Percentiles rank a stretch among this genome's conserved stretches.
phyloP scores from a whole-genome alignment of 2,888 invertebrate genomes.

The Eudemis profundana region DNA sequence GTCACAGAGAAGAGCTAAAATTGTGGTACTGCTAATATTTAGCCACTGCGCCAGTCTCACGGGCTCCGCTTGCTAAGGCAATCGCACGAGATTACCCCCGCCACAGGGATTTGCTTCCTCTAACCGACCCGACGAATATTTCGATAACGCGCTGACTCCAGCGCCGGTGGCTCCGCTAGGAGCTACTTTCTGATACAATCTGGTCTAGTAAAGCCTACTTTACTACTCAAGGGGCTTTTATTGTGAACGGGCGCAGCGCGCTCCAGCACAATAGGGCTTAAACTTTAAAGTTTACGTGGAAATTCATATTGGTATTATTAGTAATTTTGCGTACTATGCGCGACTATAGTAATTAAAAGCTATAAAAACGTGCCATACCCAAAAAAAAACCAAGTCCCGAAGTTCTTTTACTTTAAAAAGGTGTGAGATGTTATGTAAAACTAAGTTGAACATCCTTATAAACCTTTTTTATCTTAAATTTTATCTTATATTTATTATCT shows the following conservation, averaged over 20 bases:
- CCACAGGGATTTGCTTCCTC: conserved; percentile 41
- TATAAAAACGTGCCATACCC: no score
- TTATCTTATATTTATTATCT: no score
- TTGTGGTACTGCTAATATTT: conserved; percentile 5
- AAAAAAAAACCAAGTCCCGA: no score
- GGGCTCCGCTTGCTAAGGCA: conserved; percentile 41
- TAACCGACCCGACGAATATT: conserved; percentile 38
- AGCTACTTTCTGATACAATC: conserved; percentile 16
- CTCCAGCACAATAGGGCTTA: conserved; percentile 9
- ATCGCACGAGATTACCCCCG: conserved; percentile 37
- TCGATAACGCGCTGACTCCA: conserved; percentile 13
- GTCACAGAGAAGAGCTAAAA: background rate
- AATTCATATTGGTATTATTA: conserved; percentile 1
- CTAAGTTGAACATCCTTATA: no score
- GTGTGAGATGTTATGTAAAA: background rate
- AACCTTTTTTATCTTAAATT: no score
- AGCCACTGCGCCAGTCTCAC: conserved; percentile 24
- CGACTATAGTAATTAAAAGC: background rate
- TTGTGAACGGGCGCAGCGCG: conserved; percentile 9
- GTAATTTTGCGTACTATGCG: background rate
- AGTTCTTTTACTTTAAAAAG: background rate
- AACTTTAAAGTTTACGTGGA: conserved; percentile 6
- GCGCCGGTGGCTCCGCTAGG: conserved; percentile 24
- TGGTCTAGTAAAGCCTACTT: conserved; percentile 18
- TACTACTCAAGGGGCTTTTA: conserved; percentile 9